Percentiles rank a stretch among this genome's conserved stretches.
Conservation (phyloP, 2,888 invertebrate genomes). For the Criorhina ranunculi region DNA sequence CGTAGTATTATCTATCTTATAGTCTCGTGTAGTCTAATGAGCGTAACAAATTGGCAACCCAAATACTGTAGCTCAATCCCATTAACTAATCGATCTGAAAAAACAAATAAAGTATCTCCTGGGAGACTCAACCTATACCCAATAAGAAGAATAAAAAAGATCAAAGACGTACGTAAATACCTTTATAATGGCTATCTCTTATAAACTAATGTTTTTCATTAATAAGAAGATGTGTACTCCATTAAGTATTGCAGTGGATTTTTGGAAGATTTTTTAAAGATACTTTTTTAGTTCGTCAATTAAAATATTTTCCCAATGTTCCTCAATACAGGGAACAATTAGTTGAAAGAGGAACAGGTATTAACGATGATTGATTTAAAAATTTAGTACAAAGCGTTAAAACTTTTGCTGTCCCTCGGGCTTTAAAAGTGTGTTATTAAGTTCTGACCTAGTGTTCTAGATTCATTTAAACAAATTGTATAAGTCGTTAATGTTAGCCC, state of each 20-base stretch:
- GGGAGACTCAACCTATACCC: background rate
- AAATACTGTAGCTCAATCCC: background rate
- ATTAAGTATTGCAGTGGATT: background rate
- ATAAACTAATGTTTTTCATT: background rate
- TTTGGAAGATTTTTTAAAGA: background rate
- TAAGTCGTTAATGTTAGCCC: too few species aligned
- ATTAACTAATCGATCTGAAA: conserved; percentile 5
- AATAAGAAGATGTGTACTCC: background rate
- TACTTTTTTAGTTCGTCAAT: background rate
- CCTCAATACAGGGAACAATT: conserved; percentile 9
- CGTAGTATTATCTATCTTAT: background rate
- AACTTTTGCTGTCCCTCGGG: background rate
- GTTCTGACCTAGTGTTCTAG: conserved; percentile 7
- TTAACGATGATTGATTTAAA: conserved; percentile 12
- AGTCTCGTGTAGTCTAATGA: conserved; percentile 20
- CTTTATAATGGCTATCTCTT: too few species aligned
- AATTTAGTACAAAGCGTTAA: background rate
- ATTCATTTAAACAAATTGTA: background rate
- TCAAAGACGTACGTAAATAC: background rate
- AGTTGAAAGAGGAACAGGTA: conserved; percentile 10
- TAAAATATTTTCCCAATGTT: background rate
- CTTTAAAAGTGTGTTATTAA: background rate
- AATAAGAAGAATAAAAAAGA: background rate
- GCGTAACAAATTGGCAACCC: conserved; percentile 25
- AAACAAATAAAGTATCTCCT: conserved; percentile 28